Evolutionary conservation across 2,113 vertebrate species (phyloP), one percentile per base, ranked within the genome.

Genomic region (Vireo altiloquus): DNA sequence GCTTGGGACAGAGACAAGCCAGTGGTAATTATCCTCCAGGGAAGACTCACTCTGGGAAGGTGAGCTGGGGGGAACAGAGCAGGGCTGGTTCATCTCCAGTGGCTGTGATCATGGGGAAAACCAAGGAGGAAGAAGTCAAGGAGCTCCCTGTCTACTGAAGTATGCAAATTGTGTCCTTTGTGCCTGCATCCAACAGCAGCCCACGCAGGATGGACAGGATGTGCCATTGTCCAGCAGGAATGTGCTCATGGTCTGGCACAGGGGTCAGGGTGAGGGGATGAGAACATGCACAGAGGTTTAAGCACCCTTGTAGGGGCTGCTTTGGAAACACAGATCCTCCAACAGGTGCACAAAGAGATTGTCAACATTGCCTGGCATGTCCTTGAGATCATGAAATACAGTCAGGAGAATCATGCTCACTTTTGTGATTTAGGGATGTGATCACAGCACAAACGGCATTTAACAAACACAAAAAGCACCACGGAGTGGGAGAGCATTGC

Each of bases 131-230:
- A 92, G 61, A 96, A 27, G 88, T 53, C 13, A 14, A 42, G 52
- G 30, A 91, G 64, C 76, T 92, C 63, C 8, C 71, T 92, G 66
- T 53, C 79, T 74, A 15, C 57, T 89, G 59, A 83, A 4, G 56
- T 15, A 56, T 94, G 82, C 75, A 92, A 94, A 88, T 64, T 24
- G 68, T 91, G 90, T 37, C 82, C 82, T 93, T 60, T 75, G 85
- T 96, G 87, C 93, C 87, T 80, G 5, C 30, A 74, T 56, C 87
- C 87, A 90, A 47, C 76, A 92, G 21, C 71, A 95, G 90, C 75
- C 85, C 28, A 2, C 59, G 90, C 82, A 44, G 77, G 83, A 89
- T 33, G 74, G 71, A 40, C 79, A 5, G 27, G 90, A 65, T 46
- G 84, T 75, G 79, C 13, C 88, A 94, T 90, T 93, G 87, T 56